These are phyloP conservation scores for Nezara viridula DNA, from an alignment of 2,888 invertebrate genomes.

Conservation along the genomic window DNA sequence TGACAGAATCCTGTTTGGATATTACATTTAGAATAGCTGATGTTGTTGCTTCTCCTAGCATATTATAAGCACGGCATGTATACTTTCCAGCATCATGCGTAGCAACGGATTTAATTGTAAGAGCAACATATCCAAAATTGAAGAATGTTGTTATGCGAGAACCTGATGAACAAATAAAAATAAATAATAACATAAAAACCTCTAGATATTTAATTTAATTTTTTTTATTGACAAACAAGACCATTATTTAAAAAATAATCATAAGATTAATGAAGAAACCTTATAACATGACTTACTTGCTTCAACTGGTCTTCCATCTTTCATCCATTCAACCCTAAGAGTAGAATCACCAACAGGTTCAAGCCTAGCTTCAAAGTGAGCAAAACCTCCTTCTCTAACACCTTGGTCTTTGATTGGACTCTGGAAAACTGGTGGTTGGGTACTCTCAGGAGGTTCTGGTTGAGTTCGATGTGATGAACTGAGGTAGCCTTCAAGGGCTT, in stretches of 20 bases:
- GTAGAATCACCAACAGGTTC: conserved; percentile 94
- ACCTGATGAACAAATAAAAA: conserved; percentile 68
- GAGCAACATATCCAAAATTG: conserved; percentile 94
- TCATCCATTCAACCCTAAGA: conserved; percentile 91
- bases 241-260: conserved; percentile 8
- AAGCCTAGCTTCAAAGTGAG: conserved; percentile 94
- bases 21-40: conserved; percentile 86
- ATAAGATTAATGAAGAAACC: neutral
- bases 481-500: conserved; percentile 87
- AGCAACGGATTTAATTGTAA: conserved; percentile 92
- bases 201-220: neutral
- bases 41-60: conserved; percentile 87
- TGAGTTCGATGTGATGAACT: conserved; percentile 85
- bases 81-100: conserved; percentile 91
- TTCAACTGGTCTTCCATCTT: conserved; percentile 91
- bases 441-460: conserved; percentile 84
- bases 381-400: conserved; percentile 92
- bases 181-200: neutral
- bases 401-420: conserved; percentile 91
- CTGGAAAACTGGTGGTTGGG: conserved; percentile 87
- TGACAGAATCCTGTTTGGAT: conserved; percentile 87
- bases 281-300: conserved; percentile 76
- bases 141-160: conserved; percentile 90
- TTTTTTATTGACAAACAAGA: neutral
- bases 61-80: conserved; percentile 89